phyloP scores from a whole-genome alignment of 2,797 vertebrate species.

The Scleropages formosus region DNA sequence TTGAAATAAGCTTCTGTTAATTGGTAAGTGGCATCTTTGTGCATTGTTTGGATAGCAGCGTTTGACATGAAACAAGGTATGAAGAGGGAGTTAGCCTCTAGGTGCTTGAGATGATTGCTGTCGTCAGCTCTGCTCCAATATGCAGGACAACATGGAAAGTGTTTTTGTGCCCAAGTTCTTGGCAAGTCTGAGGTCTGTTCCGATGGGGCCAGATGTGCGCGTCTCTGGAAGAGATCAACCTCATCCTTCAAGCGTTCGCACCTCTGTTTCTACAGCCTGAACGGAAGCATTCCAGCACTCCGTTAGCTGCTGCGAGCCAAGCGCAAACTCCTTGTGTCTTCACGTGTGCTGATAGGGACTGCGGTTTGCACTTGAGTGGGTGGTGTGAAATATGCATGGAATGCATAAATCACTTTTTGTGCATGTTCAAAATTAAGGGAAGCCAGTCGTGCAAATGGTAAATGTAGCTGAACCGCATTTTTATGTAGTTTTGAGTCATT shows the following conservation, averaged over 20 bases:
- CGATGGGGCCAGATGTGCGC: conserved; percentile 2
- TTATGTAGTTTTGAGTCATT: conserved; percentile 45
- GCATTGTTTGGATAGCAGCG: conserved; percentile 16
- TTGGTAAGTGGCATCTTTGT: not conserved
- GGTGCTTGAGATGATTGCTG: conserved; percentile 12
- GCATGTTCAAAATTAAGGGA: conserved; percentile 46
- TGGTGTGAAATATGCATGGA: conserved; percentile 79
- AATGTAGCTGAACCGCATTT: conserved; percentile 33
- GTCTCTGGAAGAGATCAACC: conserved; percentile 50
- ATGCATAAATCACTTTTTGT: conserved; percentile 86
- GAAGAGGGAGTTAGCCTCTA: not conserved
- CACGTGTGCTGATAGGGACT: conserved; percentile 45
- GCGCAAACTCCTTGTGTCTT: conserved; percentile 46
- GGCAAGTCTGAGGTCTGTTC: conserved; percentile 30
- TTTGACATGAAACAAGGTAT: not conserved
- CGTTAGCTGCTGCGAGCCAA: conserved; percentile 47
- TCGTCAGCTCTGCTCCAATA: conserved; percentile 30
- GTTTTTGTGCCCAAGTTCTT: conserved; percentile 40
- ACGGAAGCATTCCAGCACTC: conserved; percentile 20
- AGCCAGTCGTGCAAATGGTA: conserved; percentile 13
- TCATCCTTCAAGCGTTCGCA: not conserved
- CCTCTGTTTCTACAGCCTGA: conserved; percentile 35
- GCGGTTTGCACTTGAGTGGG: conserved; percentile 61
- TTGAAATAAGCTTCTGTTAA: conserved; percentile 5
- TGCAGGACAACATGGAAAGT: conserved; percentile 23